Percentiles rank a stretch among this genome's conserved stretches.
phyloP scores from a whole-genome alignment of 37 sponge, comb jelly and placozoan genomes.

The Beroe forskalii region DNA sequence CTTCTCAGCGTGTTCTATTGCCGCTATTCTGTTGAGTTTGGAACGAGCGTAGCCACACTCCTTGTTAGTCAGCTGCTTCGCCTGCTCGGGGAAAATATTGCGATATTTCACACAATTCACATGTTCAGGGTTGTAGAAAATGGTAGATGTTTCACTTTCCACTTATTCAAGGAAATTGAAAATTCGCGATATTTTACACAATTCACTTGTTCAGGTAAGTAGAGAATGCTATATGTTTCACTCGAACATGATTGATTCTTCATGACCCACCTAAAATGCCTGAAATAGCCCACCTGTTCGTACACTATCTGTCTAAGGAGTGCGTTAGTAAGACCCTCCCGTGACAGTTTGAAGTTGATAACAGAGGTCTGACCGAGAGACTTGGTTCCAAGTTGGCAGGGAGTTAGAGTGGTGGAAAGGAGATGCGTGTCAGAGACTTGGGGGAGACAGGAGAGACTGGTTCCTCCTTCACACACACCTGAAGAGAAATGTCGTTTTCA shows the following conservation, averaged over 20 bases:
- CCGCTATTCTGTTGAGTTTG: neutral
- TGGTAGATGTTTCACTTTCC: too few relatives aligned
- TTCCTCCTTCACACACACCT: constrained; percentile 27
- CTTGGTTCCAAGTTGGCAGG: neutral
- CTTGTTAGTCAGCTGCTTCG: neutral
- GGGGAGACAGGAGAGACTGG: neutral
- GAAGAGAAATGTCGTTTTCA: too few relatives aligned
- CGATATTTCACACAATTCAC: too few relatives aligned
- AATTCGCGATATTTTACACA: too few relatives aligned
- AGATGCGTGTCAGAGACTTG: neutral
- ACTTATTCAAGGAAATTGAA: too few relatives aligned
- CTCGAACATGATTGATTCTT: too few relatives aligned
- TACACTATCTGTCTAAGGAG: neutral
- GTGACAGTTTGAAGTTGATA: constrained; percentile 19
- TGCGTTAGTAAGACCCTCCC: neutral
- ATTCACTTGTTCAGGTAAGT: too few relatives aligned
- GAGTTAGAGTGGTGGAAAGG: neutral
- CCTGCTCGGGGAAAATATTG: too few relatives aligned
- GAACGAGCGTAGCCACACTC: neutral
- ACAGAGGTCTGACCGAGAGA: constrained; percentile 18
- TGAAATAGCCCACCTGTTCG: neutral
- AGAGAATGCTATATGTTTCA: too few relatives aligned
- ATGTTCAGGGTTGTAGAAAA: too few relatives aligned
- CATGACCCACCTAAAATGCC: too few relatives aligned
- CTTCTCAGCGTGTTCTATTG: constrained; percentile 33